Conservation (phyloP, 2,797 vertebrate species). For the Cirrhinus mrigala region DNA sequence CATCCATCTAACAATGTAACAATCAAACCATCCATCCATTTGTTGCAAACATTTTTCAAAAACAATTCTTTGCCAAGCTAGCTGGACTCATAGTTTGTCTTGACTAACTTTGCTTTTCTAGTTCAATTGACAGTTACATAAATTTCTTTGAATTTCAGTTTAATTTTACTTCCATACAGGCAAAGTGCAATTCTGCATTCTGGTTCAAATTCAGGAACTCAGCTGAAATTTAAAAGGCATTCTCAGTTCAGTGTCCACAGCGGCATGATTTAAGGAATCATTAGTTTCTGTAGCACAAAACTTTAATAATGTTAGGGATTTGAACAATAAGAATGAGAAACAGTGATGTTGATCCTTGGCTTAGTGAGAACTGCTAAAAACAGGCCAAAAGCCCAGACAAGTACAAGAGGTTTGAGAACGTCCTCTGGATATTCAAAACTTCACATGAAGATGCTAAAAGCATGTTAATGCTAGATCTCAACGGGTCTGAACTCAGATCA, state of each 20-base stretch:
- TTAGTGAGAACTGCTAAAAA: slow-evolving; percentile 5
- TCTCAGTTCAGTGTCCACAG: neutral
- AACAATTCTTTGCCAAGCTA: neutral
- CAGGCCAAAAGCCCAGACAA: neutral
- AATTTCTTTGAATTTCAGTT: neutral
- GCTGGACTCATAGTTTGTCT: neutral
- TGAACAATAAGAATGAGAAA: neutral
- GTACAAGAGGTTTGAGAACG: neutral
- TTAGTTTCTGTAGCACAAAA: neutral
- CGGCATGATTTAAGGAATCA: neutral
- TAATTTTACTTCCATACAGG: neutral
- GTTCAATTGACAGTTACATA: neutral
- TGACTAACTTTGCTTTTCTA: neutral
- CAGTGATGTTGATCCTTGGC: neutral
- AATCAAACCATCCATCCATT: neutral
- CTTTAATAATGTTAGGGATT: neutral
- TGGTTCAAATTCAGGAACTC: neutral
- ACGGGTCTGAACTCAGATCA: slow-evolving; percentile 48
- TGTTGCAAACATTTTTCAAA: neutral
- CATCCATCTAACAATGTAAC: neutral
- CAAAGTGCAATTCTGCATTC: neutral
- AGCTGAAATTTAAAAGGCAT: neutral
- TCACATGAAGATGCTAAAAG: slow-evolving; percentile 70
- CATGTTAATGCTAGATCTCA: slow-evolving; percentile 70
- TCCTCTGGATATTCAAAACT: slow-evolving; percentile 56